Evolutionary conservation across 2,797 vertebrate species (phyloP).

Genomic region (Staurois parvus): DNA sequence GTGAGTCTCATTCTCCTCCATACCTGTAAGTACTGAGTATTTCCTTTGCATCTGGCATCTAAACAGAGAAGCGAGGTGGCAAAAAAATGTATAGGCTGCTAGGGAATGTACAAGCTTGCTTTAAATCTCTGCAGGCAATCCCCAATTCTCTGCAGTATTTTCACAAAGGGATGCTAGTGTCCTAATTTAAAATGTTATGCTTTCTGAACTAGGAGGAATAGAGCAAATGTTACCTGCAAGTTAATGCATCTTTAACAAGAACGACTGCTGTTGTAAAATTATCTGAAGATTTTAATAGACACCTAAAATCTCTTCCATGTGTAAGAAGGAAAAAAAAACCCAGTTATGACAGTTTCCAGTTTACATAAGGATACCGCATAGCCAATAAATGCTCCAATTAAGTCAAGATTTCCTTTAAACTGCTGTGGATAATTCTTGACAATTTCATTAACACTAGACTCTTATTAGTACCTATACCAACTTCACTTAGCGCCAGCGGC

Average conservation of each 20-base stretch:
- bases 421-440: constrained; percentile 63
- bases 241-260: constrained; percentile 3
- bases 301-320: constrained; percentile 43
- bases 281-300: constrained; percentile 24
- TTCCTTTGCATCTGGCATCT: too few relatives aligned
- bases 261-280: constrained; percentile 35
- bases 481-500: constrained; percentile 60
- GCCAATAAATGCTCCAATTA: constrained; percentile 63
- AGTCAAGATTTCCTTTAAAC: constrained; percentile 63
- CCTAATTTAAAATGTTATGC: neutral
- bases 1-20: neutral
- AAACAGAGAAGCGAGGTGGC: neutral
- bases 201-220: neutral
- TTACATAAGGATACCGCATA: constrained; percentile 57
- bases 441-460: constrained; percentile 63
- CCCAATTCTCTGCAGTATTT: neutral
- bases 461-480: constrained; percentile 63
- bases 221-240: neutral
- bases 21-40: neutral
- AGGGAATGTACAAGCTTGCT: neutral
- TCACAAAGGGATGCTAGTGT: neutral
- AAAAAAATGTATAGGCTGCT: neutral
- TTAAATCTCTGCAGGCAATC: neutral
- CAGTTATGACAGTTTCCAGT: constrained; percentile 50
- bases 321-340: constrained; percentile 13